Evolutionary conservation across 2,113 vertebrate species (phyloP).

Genomic region (Pycnonotus jocosus): DNA sequence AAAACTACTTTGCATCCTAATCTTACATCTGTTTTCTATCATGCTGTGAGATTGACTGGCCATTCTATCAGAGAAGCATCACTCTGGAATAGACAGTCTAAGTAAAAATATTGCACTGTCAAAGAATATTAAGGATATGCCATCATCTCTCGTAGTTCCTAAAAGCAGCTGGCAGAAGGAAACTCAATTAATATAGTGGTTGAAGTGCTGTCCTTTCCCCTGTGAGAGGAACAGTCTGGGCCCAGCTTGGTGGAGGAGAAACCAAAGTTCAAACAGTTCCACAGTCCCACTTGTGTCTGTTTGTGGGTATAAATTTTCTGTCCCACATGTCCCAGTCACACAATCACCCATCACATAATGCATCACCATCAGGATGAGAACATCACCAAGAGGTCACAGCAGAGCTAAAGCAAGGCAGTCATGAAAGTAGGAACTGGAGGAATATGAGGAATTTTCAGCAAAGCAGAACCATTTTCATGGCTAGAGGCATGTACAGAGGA

Average conservation of each 20-base stretch:
- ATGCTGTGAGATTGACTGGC: constrained; percentile 73
- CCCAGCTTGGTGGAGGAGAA: neutral
- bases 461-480: neutral
- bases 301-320: neutral
- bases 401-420: neutral
- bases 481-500: neutral
- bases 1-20: constrained; percentile 80
- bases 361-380: neutral
- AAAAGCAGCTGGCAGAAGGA: constrained; percentile 55
- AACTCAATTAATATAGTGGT: neutral
- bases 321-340: neutral
- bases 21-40: constrained; percentile 83
- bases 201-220: constrained; percentile 24
- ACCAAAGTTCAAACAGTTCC: neutral
- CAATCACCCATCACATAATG: neutral
- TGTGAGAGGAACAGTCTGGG: neutral
- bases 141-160: constrained; percentile 43
- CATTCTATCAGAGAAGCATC: constrained; percentile 68
- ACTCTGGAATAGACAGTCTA: constrained; percentile 52
- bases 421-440: neutral
- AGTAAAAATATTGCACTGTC: constrained; percentile 69
- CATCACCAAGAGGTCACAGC: neutral
- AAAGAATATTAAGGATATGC: constrained; percentile 69
- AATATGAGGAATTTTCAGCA: neutral
- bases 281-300: neutral